Percentiles rank a stretch among this genome's conserved stretches.
Evolutionary conservation across 2,113 vertebrate species (phyloP).

Genomic region (Oncorhynchus masou): DNA sequence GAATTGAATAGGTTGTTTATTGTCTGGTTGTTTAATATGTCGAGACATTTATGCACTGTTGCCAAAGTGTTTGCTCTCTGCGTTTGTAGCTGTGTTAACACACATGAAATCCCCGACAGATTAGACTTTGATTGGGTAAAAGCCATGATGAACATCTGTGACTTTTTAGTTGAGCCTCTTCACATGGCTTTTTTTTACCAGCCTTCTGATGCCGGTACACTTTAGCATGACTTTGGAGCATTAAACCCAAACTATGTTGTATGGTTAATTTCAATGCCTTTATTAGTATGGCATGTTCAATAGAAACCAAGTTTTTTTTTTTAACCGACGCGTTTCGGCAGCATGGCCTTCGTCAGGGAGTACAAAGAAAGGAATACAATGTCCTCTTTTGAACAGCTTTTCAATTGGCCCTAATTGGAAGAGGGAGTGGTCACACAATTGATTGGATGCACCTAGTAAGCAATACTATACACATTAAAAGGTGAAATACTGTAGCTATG

Average conservation of each 20-base stretch:
- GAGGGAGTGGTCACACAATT: no score
- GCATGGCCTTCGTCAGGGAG: no score
- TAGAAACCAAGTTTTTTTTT: no score
- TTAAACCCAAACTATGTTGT: conserved; percentile 37
- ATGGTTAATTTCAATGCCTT: not conserved
- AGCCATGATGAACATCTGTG: conserved; percentile 60
- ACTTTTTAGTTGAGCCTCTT: conserved; percentile 44
- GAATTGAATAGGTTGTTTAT: conserved; percentile 75
- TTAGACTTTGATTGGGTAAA: conserved; percentile 70
- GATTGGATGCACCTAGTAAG: no score
- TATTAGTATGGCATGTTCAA: no score
- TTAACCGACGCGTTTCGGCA: no score
- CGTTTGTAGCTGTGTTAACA: conserved; percentile 72
- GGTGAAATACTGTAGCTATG: no score
- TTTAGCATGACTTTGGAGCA: conserved; percentile 22
- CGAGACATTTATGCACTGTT: conserved; percentile 72
- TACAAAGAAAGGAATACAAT: no score
- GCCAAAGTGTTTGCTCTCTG: conserved; percentile 70
- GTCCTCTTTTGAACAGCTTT: no score
- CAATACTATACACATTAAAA: no score
- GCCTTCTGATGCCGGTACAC: conserved; percentile 27
- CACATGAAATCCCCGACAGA: conserved; percentile 73
- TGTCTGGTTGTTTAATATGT: conserved; percentile 66
- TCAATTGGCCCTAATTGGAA: no score
- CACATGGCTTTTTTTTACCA: conserved; percentile 28